These are phyloP conservation scores for Passer montanus DNA, from an alignment of 2,113 vertebrate genomes.

Conservation along the genomic window DNA sequence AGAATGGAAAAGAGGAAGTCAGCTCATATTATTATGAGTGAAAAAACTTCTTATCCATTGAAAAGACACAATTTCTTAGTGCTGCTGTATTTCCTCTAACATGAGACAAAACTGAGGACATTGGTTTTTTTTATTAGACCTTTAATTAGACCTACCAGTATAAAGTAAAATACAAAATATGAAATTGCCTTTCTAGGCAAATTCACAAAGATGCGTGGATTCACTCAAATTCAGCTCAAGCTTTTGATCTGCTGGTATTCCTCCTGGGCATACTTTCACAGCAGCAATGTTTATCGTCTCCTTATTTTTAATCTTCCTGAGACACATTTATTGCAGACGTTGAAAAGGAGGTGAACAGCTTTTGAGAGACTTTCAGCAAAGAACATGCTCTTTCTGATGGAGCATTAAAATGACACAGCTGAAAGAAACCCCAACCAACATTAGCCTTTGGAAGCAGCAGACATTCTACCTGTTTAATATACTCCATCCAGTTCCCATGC, in stretches of 20 bases:
- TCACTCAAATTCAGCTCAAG: constrained; percentile 34
- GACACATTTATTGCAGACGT: constrained; percentile 48
- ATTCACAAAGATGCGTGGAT: constrained; percentile 47
- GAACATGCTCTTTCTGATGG: constrained; percentile 1
- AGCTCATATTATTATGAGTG: neutral
- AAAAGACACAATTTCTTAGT: neutral
- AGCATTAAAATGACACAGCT: constrained; percentile 17
- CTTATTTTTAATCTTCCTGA: constrained; percentile 62
- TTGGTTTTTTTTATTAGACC: neutral
- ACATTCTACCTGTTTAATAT: neutral
- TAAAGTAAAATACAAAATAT: constrained; percentile 9
- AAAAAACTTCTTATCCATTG: neutral
- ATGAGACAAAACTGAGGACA: neutral
- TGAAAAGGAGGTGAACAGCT: constrained; percentile 38
- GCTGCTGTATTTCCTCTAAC: neutral
- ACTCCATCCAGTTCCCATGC: constrained; percentile 16
- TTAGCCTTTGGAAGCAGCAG: constrained; percentile 25
- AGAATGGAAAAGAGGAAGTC: neutral
- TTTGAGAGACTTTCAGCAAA: constrained; percentile 26
- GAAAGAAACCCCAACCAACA: constrained; percentile 18
- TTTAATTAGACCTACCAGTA: constrained; percentile 39
- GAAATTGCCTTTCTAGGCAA: constrained; percentile 44
- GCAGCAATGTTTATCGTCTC: constrained; percentile 35
- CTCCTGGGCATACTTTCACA: constrained; percentile 52
- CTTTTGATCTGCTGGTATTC: constrained; percentile 53